phyloP scores from a whole-genome alignment of 2,113 vertebrate species.

The Mugil cephalus region DNA sequence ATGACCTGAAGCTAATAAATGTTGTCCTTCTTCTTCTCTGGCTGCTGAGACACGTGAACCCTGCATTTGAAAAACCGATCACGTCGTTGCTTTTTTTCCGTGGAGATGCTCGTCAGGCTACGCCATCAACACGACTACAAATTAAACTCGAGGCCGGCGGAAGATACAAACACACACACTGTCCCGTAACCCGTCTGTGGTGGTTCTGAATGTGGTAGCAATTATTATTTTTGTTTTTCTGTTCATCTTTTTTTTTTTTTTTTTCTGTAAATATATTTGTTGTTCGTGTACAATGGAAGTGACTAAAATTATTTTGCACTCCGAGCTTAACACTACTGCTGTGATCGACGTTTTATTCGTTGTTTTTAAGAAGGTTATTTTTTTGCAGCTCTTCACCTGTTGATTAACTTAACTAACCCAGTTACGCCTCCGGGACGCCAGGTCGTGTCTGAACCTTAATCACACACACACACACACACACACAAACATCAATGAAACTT shows the following conservation, averaged over 20 bases:
- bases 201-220: conserved; percentile 68
- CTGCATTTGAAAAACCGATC: no score
- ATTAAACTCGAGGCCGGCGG: conserved; percentile 6
- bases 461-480: conserved; percentile 29
- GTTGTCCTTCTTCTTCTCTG: no score
- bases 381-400: conserved; percentile 67
- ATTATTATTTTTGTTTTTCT: conserved; percentile 39
- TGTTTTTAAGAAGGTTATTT: conserved; percentile 69
- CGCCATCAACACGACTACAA: no score
- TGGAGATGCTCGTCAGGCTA: no score
- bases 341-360: conserved; percentile 58
- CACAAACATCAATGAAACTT: background rate
- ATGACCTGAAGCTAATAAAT: no score
- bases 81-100: no score
- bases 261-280: conserved; percentile 79
- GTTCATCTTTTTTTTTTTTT: conserved; percentile 33
- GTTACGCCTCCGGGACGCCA: conserved; percentile 63
- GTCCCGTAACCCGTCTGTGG: conserved; percentile 41
- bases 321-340: conserved; percentile 67
- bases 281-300: conserved; percentile 60
- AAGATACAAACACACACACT: conserved; percentile 27
- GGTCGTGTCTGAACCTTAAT: conserved; percentile 41
- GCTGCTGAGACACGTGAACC: no score
- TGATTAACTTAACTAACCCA: conserved; percentile 70
- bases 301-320: conserved; percentile 73